Evolutionary conservation across 1,140 invertebrate genomes (phyloP).

Genomic region (Aphelinus certus): DNA sequence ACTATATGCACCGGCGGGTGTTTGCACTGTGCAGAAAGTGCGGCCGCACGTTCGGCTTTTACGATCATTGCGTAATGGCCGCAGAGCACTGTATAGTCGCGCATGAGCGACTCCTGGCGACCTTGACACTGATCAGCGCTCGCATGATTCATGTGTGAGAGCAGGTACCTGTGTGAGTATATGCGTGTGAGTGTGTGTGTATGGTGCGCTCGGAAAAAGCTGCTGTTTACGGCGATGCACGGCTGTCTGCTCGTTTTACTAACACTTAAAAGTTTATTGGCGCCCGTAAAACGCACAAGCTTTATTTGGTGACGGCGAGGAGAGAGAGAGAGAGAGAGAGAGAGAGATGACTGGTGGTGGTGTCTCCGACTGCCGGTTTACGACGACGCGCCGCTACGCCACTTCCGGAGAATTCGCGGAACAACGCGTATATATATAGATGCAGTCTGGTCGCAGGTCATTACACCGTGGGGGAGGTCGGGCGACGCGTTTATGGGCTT

Average conservation of each 20-base stretch:
- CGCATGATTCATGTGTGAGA: constrained; percentile 52
- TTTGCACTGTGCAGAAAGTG: constrained; percentile 2
- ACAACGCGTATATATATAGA: background rate
- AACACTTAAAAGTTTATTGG: constrained; percentile 68
- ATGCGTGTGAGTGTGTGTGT: no score
- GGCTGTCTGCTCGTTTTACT: constrained; percentile 56
- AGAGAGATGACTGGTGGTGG: background rate
- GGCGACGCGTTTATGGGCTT: constrained; percentile 14
- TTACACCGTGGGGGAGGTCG: no score
- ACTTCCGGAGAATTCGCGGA: constrained; percentile 3
- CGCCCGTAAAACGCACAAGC: constrained; percentile 56
- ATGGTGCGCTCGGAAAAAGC: background rate
- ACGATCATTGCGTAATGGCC: constrained; percentile 55
- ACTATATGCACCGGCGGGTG: constrained; percentile 2
- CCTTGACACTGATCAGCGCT: constrained; percentile 58
- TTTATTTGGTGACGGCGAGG: constrained; percentile 58
- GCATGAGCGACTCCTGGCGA: constrained; percentile 41
- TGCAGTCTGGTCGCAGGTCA: no score
- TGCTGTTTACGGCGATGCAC: constrained; percentile 35
- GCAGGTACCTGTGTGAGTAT: constrained; percentile 14
- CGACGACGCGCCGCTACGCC: constrained; percentile 16
- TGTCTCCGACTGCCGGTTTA: constrained; percentile 21
- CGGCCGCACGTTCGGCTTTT: constrained; percentile 49
- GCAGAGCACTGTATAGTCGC: background rate
- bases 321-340: background rate